phyloP scores from a whole-genome alignment of 2,888 invertebrate genomes.

The Folsomia manolachei region DNA sequence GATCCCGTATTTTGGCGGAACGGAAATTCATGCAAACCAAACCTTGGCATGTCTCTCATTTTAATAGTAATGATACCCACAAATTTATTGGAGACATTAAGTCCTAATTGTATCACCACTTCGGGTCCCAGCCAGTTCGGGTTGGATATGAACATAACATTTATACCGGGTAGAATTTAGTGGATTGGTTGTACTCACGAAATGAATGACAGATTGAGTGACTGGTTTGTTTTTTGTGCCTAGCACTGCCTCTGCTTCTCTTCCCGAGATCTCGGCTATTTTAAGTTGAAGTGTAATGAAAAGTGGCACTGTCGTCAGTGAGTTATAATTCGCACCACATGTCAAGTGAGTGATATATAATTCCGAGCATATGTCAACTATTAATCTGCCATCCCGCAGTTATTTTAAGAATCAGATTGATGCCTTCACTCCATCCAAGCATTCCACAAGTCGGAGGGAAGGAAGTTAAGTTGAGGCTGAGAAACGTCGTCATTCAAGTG shows the following conservation, averaged over 20 bases:
- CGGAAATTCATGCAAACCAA: not conserved
- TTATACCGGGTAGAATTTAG: too few species aligned
- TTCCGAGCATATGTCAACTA: constrained; percentile 51
- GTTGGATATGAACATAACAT: too few species aligned
- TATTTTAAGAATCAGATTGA: constrained; percentile 51
- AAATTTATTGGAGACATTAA: not conserved
- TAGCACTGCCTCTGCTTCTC: too few species aligned
- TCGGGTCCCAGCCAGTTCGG: not conserved
- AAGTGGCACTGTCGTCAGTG: constrained; percentile 47
- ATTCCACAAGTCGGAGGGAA: constrained; percentile 22
- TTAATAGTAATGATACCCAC: not conserved
- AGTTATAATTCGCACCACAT: constrained; percentile 51
- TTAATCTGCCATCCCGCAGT: constrained; percentile 50
- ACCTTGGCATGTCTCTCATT: not conserved
- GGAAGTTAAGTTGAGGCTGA: not conserved
- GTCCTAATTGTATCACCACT: not conserved
- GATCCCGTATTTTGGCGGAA: not conserved
- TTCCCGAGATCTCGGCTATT: constrained; percentile 27
- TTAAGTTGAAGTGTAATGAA: constrained; percentile 45
- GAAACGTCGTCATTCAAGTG: not conserved
- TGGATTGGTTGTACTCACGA: too few species aligned
- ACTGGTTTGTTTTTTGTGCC: not conserved
- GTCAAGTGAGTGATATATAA: constrained; percentile 50
- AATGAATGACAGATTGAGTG: not conserved
- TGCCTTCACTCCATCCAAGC: constrained; percentile 40